These are phyloP conservation scores for Palythoa heliodiscus DNA, from an alignment of 92 coral and sea anemone species.

Conservation along the genomic window DNA sequence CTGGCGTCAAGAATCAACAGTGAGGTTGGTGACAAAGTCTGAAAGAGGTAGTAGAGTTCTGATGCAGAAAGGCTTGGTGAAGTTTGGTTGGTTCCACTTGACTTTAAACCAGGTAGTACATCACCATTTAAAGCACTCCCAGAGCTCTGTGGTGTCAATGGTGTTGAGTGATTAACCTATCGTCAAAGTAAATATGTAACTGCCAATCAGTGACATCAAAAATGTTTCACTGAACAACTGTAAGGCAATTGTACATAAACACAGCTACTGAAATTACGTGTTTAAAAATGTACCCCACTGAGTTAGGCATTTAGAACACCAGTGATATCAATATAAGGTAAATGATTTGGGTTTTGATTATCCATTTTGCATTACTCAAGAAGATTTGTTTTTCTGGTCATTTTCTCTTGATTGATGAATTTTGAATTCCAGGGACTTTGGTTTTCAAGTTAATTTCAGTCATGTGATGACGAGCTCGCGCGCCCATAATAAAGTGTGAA, in stretches of 20 bases:
- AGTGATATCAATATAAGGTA: no score
- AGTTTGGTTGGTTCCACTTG: neutral
- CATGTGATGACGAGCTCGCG: no score
- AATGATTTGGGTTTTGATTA: no score
- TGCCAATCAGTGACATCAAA: neutral
- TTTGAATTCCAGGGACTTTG: no score
- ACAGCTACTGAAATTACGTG: no score
- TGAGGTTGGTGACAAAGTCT: slow-evolving; percentile 34
- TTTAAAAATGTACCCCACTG: no score
- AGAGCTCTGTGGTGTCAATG: slow-evolving; percentile 68
- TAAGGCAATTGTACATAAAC: neutral
- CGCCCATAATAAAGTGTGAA: no score
- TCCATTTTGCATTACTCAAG: no score
- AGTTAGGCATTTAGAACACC: no score
- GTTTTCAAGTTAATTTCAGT: no score
- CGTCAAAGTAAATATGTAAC: neutral
- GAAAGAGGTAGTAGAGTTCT: slow-evolving; percentile 67
- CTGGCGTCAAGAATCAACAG: slow-evolving; percentile 83
- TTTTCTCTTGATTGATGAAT: no score
- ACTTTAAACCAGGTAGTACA: slow-evolving; percentile 8
- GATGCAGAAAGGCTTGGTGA: slow-evolving; percentile 58
- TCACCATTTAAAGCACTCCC: slow-evolving; percentile 54
- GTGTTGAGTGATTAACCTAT: slow-evolving; percentile 76
- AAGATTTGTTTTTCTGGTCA: no score
- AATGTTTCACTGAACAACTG: neutral